Evolutionary conservation across 2,888 invertebrate genomes (phyloP).

Genomic region (Nemotelus pantherinus): DNA sequence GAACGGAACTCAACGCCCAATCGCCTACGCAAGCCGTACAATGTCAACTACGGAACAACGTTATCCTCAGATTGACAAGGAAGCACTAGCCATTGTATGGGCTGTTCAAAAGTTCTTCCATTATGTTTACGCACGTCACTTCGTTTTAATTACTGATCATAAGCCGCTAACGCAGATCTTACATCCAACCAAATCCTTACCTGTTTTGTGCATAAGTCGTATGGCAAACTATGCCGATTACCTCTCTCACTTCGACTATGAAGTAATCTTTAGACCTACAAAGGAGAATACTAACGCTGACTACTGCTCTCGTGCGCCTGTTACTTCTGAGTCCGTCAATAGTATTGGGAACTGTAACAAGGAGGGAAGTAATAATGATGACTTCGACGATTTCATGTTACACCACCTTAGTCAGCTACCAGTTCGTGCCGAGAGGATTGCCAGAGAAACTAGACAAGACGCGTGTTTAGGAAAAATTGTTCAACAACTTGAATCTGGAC

Average conservation of each 20-base stretch:
- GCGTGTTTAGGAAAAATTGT: constrained; percentile 46
- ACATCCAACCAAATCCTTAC: constrained; percentile 46
- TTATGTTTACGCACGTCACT: constrained; percentile 44
- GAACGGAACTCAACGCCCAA: constrained; percentile 45
- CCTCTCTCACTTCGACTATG: constrained; percentile 25
- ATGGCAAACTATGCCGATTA: constrained; percentile 37
- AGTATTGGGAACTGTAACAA: neutral
- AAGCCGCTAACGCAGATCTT: constrained; percentile 48
- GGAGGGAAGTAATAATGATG: constrained; percentile 40
- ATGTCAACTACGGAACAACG: constrained; percentile 45
- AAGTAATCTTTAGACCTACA: constrained; percentile 8
- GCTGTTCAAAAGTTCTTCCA: constrained; percentile 46
- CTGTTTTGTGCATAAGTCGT: constrained; percentile 42
- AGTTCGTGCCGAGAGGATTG: constrained; percentile 42
- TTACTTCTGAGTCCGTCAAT: neutral
- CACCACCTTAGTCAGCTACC: constrained; percentile 50
- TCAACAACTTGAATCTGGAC: constrained; percentile 41
- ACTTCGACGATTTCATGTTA: constrained; percentile 48
- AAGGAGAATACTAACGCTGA: constrained; percentile 30
- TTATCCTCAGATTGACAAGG: constrained; percentile 49
- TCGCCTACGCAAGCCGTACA: constrained; percentile 48
- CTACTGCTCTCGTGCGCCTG: constrained; percentile 26
- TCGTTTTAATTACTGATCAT: constrained; percentile 48
- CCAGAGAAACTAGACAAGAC: constrained; percentile 46
- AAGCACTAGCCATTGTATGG: constrained; percentile 48